Conservation (phyloP, 2,797 vertebrate genomes). For the Pelobates cultripes region DNA sequence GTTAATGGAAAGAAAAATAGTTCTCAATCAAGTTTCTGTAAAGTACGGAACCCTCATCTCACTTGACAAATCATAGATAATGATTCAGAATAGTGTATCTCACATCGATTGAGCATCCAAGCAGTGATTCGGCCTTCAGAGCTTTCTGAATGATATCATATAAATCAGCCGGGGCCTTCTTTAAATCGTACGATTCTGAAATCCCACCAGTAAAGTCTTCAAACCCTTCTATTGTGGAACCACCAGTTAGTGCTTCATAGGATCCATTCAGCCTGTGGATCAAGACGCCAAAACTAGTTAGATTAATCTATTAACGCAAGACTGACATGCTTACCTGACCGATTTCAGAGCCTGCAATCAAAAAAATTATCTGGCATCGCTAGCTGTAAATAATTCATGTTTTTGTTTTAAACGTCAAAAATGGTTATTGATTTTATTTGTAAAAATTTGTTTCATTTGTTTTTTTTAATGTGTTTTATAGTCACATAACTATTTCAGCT, state of each 20-base stretch:
- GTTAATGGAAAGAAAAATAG: too few species aligned
- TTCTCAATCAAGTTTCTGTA: too few species aligned
- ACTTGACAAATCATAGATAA: too few species aligned
- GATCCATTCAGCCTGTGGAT: conserved; percentile 77
- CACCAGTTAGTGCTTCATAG: conserved; percentile 86
- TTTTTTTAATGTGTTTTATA: neutral
- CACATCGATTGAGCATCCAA: conserved; percentile 87
- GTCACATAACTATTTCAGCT: too few species aligned
- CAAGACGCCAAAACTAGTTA: conserved; percentile 16
- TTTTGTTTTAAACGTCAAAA: too few species aligned
- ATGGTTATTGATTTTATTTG: too few species aligned
- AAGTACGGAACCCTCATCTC: too few species aligned
- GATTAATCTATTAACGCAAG: neutral
- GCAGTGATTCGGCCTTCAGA: conserved; percentile 76
- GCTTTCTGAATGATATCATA: conserved; percentile 82
- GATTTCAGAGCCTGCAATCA: too few species aligned
- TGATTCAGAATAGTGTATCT: conserved; percentile 49
- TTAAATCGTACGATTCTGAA: conserved; percentile 79
- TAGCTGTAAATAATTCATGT: too few species aligned
- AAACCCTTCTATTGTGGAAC: conserved; percentile 85
- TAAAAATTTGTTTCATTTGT: neutral
- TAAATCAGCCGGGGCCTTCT: conserved; percentile 73
- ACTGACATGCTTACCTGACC: neutral
- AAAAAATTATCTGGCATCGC: too few species aligned
- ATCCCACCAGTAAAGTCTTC: conserved; percentile 94